Base-by-base conservation (phyloP, 2,797 vertebrate species). In the Myiotriccus ornatus region DNA sequence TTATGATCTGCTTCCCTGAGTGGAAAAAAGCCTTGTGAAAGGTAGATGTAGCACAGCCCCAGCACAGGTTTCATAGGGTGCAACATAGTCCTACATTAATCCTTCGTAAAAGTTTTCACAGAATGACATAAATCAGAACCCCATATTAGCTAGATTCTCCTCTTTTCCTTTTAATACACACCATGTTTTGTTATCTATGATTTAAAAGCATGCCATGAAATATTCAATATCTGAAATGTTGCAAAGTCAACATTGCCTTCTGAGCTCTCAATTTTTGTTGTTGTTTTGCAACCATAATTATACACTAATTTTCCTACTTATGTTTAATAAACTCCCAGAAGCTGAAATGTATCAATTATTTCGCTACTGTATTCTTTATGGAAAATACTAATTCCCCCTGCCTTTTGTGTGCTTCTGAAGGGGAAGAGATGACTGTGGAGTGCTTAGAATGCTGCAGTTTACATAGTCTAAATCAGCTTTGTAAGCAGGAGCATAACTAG, bases 161-260 rank as follows among this genome's bases (percentile, higher is more conserved):
- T 14, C 4, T 74, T 57, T 79, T 63, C 8, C 35, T 44, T 35
- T 24, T 57, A 52, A 52, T 71, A 44, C 28, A 44, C 14, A 10
- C 11, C 57, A 32, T 90, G 27, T 86, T 94, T 93, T 87, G 21
- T 50, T 90, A 21, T 76, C 84, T 94, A 32, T 78, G 82, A 74
- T 78, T 90, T 83, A 91, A 95, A 89, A 68, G 18, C 35, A 9
- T 68, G 30, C 52, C 77, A 93, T 95, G 83, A 96, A 96, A 90
- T 90, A 92, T 77, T 93, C 55, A 90, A 9, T 55, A 30, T 71
- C 53, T 84, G 52, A 93, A 90, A 74, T 67, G 43, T 14, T 91
- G 77, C 80, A 78, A 91, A 96, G 55, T 74, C 71, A 96, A 82
- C 89, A 52, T 30, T 77, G 69, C 47, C 93, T 80, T 90, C 90